Conservation (phyloP, 2,797 vertebrate genomes). For the Megalops cyprinoides region DNA sequence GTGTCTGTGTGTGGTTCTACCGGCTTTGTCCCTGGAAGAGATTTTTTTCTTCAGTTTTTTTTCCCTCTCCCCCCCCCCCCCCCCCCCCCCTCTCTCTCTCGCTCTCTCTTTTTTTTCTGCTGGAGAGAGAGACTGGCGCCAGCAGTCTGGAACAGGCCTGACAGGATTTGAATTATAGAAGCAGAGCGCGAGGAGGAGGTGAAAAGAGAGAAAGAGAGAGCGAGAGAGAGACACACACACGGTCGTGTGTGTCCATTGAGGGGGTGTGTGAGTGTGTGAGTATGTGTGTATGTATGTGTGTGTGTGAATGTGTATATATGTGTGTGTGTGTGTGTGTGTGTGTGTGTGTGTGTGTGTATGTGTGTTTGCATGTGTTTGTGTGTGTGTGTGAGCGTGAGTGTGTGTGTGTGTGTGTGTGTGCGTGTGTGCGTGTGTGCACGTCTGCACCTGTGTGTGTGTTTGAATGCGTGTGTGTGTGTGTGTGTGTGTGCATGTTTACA, state of each 20-base stretch:
- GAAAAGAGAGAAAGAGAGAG: slow-evolving; percentile 23
- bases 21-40: slow-evolving; percentile 36
- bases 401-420: neutral
- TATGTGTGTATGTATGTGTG: slow-evolving; percentile 42
- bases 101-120: slow-evolving; percentile 70
- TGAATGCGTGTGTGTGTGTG: too few species aligned
- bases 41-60: neutral
- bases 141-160: slow-evolving; percentile 77
- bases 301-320: slow-evolving; percentile 38
- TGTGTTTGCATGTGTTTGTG: slow-evolving; percentile 17
- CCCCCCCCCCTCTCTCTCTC: slow-evolving; percentile 31
- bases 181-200: slow-evolving; percentile 53
- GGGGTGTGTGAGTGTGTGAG: slow-evolving; percentile 48
- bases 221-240: slow-evolving; percentile 14
- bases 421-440: neutral
- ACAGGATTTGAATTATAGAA: slow-evolving; percentile 76
- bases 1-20: slow-evolving; percentile 31
- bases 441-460: too few species aligned
- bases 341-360: slow-evolving; percentile 40
- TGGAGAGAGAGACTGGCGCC: slow-evolving; percentile 72
- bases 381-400: neutral
- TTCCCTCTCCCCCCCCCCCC: slow-evolving; percentile 11
- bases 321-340: slow-evolving; percentile 45
- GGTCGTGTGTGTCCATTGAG: slow-evolving; percentile 39
- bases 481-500: neutral